Evolutionary conservation across 2,888 invertebrate species (phyloP), one percentile per base, ranked within the genome.

Genomic region (Cinara cedri): DNA sequence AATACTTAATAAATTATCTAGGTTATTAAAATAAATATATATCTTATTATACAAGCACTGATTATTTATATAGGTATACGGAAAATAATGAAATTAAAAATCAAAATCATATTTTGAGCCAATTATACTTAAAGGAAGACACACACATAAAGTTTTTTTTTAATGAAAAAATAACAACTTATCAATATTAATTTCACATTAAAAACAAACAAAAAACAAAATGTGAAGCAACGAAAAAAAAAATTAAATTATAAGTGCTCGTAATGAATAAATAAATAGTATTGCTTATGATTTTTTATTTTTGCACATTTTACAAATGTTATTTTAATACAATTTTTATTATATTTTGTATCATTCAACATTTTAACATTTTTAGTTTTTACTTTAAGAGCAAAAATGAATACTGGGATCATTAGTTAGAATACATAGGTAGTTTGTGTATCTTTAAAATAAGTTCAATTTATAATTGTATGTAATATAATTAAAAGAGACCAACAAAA

Each of bases 71-170:
- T 54, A 26, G 57, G 21, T 71, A 44, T 21, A 74, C 21, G 0
- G 51, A 74, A 54, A 55, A 26, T 62, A 11, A 60, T 49, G 26
- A 63, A 14, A 8, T 51, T 21, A 62, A 14, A 51, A 42, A 62
- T 51, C 26, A 34, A 63, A 63, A 72, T 51, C 34, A 34, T 21
- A 26, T 19, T 21, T 72, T 76, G 66, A 76, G 76, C 76, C 65
- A 55, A 65, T 76, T 21, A 68, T 75, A n/a, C 55, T 68, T 46
- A 60, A 57, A 46, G 76, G 76, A 78, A 78, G 76, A 78, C 76
- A 75, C 26, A 65, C 16, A 72, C 54, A 55, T 71, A 46, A 24
- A 46, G 21, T 10, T 24, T 16, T 44, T 44, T 44, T 44, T 46
- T 13, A 34, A 34, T 34, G 14, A 13, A 21, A 55, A 68, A 68